Percentiles rank a stretch among this genome's conserved stretches.
phyloP scores from a whole-genome alignment of 2,113 vertebrate species.

The Typhlomys cinereus region DNA sequence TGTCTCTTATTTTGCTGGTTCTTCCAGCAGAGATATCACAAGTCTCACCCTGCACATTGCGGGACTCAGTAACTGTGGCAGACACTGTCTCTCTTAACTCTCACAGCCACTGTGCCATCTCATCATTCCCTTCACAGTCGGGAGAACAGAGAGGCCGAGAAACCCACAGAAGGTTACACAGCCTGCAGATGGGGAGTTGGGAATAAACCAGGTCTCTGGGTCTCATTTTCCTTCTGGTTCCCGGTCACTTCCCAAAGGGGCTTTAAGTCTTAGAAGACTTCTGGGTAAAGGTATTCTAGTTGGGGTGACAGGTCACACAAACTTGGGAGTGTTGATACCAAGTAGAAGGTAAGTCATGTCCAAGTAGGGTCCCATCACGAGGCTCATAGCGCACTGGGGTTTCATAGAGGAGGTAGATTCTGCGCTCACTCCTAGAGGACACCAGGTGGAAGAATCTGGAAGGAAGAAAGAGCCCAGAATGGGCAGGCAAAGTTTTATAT shows the following conservation, averaged over 20 bases:
- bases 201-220: neutral
- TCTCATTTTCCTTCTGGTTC: neutral
- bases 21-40: neutral
- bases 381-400: neutral
- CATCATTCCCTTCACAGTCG: too few relatives aligned
- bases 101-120: neutral
- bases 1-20: neutral
- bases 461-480: neutral
- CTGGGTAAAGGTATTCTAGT: too few relatives aligned
- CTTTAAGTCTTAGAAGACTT: too few relatives aligned
- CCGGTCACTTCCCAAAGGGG: too few relatives aligned
- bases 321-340: neutral
- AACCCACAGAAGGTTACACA: neutral
- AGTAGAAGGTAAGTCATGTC: neutral
- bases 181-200: neutral
- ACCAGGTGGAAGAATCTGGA: neutral
- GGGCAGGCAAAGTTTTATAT: neutral
- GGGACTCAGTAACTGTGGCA: neutral
- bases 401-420: neutral
- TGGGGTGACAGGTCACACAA: neutral
- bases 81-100: neutral
- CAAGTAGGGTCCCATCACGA: neutral
- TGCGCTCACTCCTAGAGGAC: neutral
- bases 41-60: too few relatives aligned
- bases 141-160: neutral